phyloP scores from a whole-genome alignment of 30 jellyfish, hydroid and myxozoan species.

The Aurelia aurita region DNA sequence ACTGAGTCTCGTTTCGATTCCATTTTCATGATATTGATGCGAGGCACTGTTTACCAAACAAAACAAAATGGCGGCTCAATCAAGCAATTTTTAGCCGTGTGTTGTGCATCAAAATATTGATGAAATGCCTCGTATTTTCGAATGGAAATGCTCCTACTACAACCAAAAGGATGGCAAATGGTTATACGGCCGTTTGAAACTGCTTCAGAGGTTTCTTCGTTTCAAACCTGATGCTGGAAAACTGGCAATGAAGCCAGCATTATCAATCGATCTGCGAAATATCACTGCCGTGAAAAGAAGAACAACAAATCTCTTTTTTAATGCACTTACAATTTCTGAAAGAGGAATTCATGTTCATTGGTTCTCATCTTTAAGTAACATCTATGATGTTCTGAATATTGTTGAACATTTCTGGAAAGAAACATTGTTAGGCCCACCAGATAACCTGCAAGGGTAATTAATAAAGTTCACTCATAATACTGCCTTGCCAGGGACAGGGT shows the following conservation, averaged over 20 bases:
- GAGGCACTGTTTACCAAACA: too few species aligned
- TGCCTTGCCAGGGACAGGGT: too few species aligned
- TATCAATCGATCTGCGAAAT: constrained; percentile 21
- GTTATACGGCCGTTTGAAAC: constrained; percentile 44
- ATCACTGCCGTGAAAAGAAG: constrained; percentile 34
- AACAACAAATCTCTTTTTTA: constrained; percentile 21
- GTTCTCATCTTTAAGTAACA: constrained; percentile 71
- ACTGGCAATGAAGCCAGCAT: constrained; percentile 15
- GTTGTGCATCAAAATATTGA: too few species aligned
- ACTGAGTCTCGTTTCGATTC: too few species aligned
- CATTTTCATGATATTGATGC: too few species aligned
- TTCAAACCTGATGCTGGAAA: constrained; percentile 50
- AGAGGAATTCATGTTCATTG: constrained; percentile 31
- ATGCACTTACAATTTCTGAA: constrained; percentile 32
- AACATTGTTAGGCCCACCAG: constrained; percentile 15
- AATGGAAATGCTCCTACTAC: constrained; percentile 70
- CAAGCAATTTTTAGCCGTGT: too few species aligned
- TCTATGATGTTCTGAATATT: constrained; percentile 56
- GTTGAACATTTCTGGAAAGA: constrained; percentile 76
- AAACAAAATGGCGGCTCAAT: too few species aligned
- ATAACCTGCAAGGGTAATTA: not conserved
- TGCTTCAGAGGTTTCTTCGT: constrained; percentile 21
- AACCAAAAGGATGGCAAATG: constrained; percentile 32
- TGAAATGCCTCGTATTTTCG: constrained; percentile 46
- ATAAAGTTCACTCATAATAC: too few species aligned